Evolutionary conservation across 2,888 invertebrate species (phyloP), one percentile per base, ranked within the genome.

Genomic region (Lasioglossum pauxillum): DNA sequence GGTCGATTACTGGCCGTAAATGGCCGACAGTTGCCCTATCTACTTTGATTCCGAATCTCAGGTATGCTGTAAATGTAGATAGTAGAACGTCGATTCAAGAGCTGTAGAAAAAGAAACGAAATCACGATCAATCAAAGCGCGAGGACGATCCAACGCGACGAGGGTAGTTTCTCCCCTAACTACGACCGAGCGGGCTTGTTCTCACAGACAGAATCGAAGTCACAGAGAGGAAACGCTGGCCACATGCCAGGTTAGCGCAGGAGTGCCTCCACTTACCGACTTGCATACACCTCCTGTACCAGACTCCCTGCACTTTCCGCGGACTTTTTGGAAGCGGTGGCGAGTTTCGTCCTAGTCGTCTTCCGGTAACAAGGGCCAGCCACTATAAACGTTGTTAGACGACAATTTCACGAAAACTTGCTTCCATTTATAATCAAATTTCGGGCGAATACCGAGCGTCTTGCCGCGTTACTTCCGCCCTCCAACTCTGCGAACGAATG

Each of bases 221-320:
- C 85, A 79, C 78, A 71, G 72, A 67, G 87, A 84, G 87, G 87
- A 88, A 84, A 88, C 88, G 84, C 88, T 94, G 93, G 93, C 92
- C 77, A 74, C 72, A 79, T 86, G 93, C 93, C 93, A 94, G 89
- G 80, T 87, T 90, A 85, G 88, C 87, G 88, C 90, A 91, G 91
- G 92, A 93, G 93, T 93, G 93, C 92, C 93, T 93, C 93, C 94
- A 94, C 94, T 94, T 94, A 94, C 93, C 92, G 91, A 92, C 90
- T 93, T 92, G 93, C 93, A 89, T 85, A 90, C 88, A 92, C 85
- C 87, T 86, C 87, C 84, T 60, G 90, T 89, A 91, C 89, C 90
- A 88, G 89, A 91, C 89, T 86, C 91, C 91, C 90, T 80, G 77
- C 87, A 84, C 82, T 85, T 86, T 87, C 84, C 80, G 74, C 88